These are phyloP conservation scores for Drosophila sp. DNA, from an alignment of 1,140 invertebrate species.

Conservation along the genomic window DNA sequence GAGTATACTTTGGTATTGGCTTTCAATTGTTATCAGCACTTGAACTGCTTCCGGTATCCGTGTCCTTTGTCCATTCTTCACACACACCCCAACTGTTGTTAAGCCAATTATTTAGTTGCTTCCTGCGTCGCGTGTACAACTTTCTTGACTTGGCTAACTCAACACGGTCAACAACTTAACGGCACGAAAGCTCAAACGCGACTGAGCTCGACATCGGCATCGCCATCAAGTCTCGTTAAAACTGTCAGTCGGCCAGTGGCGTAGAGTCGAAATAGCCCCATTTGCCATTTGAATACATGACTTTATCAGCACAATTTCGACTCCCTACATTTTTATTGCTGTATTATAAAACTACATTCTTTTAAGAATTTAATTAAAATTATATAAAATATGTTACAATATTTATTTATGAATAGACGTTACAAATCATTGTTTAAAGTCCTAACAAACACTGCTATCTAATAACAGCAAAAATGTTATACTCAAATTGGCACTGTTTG, in stretches of 20 bases:
- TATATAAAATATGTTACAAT: too few species aligned
- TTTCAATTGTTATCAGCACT: constrained; percentile 13
- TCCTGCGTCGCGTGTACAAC: constrained; percentile 31
- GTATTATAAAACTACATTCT: too few species aligned
- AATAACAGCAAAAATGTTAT: constrained; percentile 1
- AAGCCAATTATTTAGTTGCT: constrained; percentile 66
- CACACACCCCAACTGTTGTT: constrained; percentile 40
- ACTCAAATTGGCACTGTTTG: constrained; percentile 37
- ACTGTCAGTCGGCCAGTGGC: constrained; percentile 15
- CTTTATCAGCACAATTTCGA: neutral
- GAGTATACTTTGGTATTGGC: constrained; percentile 3
- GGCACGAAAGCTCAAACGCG: constrained; percentile 68
- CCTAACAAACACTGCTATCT: too few species aligned
- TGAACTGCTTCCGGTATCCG: constrained; percentile 6
- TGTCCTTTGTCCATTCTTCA: constrained; percentile 17
- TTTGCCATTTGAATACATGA: neutral
- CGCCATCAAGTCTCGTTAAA: constrained; percentile 2
- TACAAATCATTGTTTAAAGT: too few species aligned
- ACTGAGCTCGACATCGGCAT: constrained; percentile 41
- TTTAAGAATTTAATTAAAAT: too few species aligned
- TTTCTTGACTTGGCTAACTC: constrained; percentile 19
- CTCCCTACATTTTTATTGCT: too few species aligned
- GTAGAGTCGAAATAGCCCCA: neutral
- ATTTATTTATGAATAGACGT: too few species aligned
- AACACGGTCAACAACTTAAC: constrained; percentile 65